These are phyloP conservation scores for Prochilodus magdalenae DNA, from an alignment of 2,113 vertebrate species.

Conservation along the genomic window DNA sequence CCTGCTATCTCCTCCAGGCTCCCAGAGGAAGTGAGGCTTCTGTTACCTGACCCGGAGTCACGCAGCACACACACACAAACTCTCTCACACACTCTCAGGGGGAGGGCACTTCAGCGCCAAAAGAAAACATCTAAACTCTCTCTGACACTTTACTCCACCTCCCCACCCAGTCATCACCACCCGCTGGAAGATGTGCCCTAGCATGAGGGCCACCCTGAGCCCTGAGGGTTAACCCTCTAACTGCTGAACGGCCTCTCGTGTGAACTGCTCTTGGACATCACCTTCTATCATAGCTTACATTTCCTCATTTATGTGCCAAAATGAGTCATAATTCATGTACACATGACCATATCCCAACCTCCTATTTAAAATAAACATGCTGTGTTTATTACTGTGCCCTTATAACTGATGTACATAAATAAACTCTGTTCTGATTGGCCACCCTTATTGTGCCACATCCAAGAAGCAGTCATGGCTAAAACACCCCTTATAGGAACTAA, in stretches of 20 bases:
- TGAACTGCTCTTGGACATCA: no score
- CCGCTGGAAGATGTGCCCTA: slow-evolving; percentile 45
- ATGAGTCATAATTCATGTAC: no score
- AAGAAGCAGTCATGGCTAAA: no score
- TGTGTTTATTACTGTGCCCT: no score
- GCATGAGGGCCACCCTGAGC: slow-evolving; percentile 38
- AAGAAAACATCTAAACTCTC: slow-evolving; percentile 70
- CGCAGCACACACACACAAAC: slow-evolving; percentile 48
- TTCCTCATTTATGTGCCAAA: no score
- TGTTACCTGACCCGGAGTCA: slow-evolving; percentile 76
- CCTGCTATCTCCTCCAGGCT: slow-evolving; percentile 67
- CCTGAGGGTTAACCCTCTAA: slow-evolving; percentile 46
- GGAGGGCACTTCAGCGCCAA: slow-evolving; percentile 59
- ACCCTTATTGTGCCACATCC: no score
- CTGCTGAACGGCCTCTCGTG: not conserved
- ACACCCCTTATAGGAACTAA: no score
- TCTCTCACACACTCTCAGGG: slow-evolving; percentile 43
- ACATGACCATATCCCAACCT: no score
- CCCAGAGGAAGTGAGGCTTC: slow-evolving; percentile 63
- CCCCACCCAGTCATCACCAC: slow-evolving; percentile 40
- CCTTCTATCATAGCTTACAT: no score
- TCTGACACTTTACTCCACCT: slow-evolving; percentile 60
- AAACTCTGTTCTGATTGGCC: no score
- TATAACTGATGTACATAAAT: no score
- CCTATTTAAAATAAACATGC: no score